Evolutionary conservation across 2,888 invertebrate species (phyloP).

Genomic region (Trichacis sp.): DNA sequence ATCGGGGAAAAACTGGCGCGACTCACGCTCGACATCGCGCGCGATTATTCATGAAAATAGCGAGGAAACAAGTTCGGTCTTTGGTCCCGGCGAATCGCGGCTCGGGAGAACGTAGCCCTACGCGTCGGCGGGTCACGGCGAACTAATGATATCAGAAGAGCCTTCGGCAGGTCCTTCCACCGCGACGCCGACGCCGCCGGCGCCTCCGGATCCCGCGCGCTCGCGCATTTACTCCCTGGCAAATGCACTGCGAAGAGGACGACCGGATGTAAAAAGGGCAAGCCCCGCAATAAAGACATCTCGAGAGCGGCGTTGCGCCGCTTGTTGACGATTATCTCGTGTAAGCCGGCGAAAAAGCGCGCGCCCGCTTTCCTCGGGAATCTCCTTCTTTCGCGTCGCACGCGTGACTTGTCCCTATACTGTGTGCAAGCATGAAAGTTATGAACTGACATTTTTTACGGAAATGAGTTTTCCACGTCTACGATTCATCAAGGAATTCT

Average conservation of each 20-base stretch:
- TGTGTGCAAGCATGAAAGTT: too few relatives aligned
- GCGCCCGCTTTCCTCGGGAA: too few relatives aligned
- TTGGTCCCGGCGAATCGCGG: neutral
- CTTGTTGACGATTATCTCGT: constrained; percentile 8
- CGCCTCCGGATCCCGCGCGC: constrained; percentile 45
- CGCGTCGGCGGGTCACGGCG: constrained; percentile 42
- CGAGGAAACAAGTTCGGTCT: neutral
- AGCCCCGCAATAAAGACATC: constrained; percentile 39
- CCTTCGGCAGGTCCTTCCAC: constrained; percentile 44
- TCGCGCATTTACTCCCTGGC: constrained; percentile 38
- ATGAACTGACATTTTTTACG: too few relatives aligned
- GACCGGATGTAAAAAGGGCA: constrained; percentile 39
- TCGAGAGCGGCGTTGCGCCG: constrained; percentile 30
- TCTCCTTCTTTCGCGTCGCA: neutral
- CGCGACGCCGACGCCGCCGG: constrained; percentile 43
- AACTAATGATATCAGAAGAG: constrained; percentile 44
- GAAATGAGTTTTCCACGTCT: too few relatives aligned
- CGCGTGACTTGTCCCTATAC: too few relatives aligned
- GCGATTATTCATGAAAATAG: too few relatives aligned
- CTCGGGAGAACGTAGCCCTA: constrained; percentile 7
- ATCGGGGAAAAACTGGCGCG: neutral
- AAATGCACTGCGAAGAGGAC: constrained; percentile 37
- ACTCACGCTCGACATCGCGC: neutral
- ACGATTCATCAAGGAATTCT: too few relatives aligned
- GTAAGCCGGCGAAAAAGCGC: neutral